Percentiles rank a stretch among this genome's conserved stretches.
These are phyloP conservation scores for Puffinus mauretanicus DNA, from an alignment of 2,113 vertebrate species.

Conservation along the genomic window DNA sequence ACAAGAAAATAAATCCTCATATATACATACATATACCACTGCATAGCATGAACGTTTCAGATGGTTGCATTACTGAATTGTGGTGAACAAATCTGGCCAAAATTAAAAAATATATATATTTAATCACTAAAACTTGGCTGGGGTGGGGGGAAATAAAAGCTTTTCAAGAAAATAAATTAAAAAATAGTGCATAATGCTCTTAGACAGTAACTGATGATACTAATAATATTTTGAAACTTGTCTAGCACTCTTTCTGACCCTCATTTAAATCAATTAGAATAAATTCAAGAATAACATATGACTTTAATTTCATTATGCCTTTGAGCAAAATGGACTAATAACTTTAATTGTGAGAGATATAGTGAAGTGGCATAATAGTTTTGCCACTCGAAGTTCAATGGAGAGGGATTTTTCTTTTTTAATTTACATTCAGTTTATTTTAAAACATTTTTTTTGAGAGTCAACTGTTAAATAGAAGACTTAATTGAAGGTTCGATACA, in stretches of 20 bases:
- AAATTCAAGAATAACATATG: slow-evolving; percentile 6
- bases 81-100: not conserved
- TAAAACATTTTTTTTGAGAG: not conserved
- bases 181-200: not conserved
- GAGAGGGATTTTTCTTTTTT: not conserved
- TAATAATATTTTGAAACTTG: not conserved
- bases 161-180: not conserved
- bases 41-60: slow-evolving; percentile 6
- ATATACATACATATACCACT: not conserved
- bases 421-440: not conserved
- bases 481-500: not conserved
- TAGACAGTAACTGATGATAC: not conserved
- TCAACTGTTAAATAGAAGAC: not conserved
- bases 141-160: not conserved
- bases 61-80: not conserved
- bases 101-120: not conserved
- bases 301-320: slow-evolving; percentile 27
- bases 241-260: slow-evolving; percentile 6
- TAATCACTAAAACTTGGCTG: not conserved
- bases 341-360: not conserved
- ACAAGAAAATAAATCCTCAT: slow-evolving; percentile 17
- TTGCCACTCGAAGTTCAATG: not conserved
- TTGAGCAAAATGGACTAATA: slow-evolving; percentile 41
- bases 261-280: slow-evolving; percentile 54
- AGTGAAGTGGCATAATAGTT: not conserved